These are phyloP conservation scores for Seriola dumerili DNA, from an alignment of 2,113 vertebrate genomes.

Conservation along the genomic window DNA sequence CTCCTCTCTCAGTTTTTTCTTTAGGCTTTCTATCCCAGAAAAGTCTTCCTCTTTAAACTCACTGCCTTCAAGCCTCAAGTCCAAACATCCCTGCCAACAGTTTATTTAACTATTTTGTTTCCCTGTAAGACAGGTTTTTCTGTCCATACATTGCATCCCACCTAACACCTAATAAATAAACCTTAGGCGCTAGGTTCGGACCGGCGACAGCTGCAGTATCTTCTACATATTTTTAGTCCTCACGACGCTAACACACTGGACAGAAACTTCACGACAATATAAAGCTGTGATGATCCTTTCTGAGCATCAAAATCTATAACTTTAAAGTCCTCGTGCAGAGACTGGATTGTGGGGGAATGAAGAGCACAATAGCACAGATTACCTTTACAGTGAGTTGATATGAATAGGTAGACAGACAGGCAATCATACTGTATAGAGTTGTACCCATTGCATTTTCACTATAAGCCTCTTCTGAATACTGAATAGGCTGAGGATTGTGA, in stretches of 20 bases:
- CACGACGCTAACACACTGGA: conserved; percentile 2
- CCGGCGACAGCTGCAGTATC: not conserved
- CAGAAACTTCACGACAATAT: conserved; percentile 20
- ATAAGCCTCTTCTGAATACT: conserved; percentile 54
- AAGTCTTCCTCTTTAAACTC: conserved; percentile 1
- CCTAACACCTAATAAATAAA: not conserved
- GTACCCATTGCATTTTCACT: conserved; percentile 48
- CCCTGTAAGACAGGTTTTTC: not conserved
- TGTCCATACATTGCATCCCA: not conserved
- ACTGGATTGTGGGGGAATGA: conserved; percentile 37
- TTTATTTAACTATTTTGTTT: not conserved
- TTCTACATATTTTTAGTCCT: conserved; percentile 6
- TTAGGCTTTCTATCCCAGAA: not conserved
- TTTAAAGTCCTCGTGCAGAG: conserved; percentile 25
- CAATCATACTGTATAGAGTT: conserved; percentile 56
- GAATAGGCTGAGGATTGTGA: conserved; percentile 55
- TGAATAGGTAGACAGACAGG: conserved; percentile 55
- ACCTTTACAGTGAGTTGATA: conserved; percentile 50
- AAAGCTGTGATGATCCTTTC: conserved; percentile 23
- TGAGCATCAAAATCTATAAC: conserved; percentile 24
- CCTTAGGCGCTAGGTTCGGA: not conserved
- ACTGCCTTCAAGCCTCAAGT: not conserved
- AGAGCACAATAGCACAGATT: conserved; percentile 63
- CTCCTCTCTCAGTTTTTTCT: not conserved
- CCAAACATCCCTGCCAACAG: not conserved